phyloP scores from a whole-genome alignment of 2,888 invertebrate genomes.

The Anthophora plumipes region DNA sequence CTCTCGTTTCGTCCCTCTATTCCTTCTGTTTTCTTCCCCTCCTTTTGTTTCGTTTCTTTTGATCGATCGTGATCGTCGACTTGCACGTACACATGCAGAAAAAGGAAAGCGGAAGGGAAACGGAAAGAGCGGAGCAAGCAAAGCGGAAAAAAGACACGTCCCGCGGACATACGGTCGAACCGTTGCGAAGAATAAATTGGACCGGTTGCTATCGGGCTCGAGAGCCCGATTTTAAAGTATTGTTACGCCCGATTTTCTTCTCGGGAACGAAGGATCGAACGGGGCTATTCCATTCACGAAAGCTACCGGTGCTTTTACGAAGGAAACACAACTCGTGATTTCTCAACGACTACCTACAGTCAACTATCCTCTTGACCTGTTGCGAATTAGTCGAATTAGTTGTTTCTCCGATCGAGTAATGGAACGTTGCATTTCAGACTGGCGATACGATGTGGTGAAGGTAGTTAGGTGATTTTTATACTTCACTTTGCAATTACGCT shows the following conservation, averaged over 20 bases:
- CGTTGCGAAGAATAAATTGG: conserved; percentile 58
- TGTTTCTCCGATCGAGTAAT: neutral
- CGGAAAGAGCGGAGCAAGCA: conserved; percentile 18
- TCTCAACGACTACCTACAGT: neutral
- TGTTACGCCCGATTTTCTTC: conserved; percentile 36
- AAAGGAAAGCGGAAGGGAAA: neutral
- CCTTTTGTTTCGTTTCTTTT: conserved; percentile 13
- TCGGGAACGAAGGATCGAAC: conserved; percentile 23
- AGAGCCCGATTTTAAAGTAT: conserved; percentile 46
- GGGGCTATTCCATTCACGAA: conserved; percentile 12
- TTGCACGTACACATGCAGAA: too few relatives aligned
- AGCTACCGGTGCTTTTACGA: conserved; percentile 18
- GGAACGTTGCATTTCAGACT: neutral
- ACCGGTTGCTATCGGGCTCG: conserved; percentile 19
- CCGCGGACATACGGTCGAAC: conserved; percentile 22
- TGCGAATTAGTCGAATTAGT: conserved; percentile 28
- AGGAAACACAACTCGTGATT: conserved; percentile 15
- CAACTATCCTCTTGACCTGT: conserved; percentile 13
- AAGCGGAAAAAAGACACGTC: conserved; percentile 40
- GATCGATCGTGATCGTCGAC: conserved; percentile 61
- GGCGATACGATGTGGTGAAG: neutral
- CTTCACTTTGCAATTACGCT: neutral
- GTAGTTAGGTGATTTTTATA: too few relatives aligned
- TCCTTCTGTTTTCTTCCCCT: neutral
- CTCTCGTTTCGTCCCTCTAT: neutral